phyloP scores from a whole-genome alignment of 2,888 invertebrate species.

The Erannis defoliaria region DNA sequence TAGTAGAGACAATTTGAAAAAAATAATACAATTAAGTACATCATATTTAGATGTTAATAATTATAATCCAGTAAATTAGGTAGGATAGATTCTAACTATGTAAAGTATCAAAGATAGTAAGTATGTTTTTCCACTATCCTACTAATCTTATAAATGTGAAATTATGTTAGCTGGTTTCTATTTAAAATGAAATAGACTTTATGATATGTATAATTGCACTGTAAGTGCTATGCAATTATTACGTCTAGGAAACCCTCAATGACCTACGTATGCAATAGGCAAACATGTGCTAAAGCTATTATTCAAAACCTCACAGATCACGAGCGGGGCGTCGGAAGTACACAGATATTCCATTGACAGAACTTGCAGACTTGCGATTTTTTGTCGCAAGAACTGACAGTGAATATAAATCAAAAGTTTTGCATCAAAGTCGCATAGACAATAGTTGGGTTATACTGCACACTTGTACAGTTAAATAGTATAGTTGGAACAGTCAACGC shows the following conservation, averaged over 20 bases:
- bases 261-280: conserved; percentile 31
- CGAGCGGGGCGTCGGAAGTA: conserved; percentile 73
- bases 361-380: conserved; percentile 7
- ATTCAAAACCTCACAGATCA: conserved; percentile 56
- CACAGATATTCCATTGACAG: conserved; percentile 64
- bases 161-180: too few relatives aligned
- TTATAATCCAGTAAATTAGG: too few relatives aligned
- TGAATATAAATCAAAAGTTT: not conserved
- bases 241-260: conserved; percentile 29
- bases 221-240: conserved; percentile 20
- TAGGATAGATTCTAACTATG: too few relatives aligned
- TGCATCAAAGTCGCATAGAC: not conserved
- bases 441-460: not conserved
- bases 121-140: too few relatives aligned
- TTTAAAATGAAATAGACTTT: not conserved
- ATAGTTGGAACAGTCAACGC: not conserved
- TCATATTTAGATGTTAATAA: too few relatives aligned
- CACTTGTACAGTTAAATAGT: not conserved
- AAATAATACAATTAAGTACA: too few relatives aligned
- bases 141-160: too few relatives aligned
- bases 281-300: conserved; percentile 37
- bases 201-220: conserved; percentile 8
- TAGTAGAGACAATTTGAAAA: too few relatives aligned
- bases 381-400: not conserved
- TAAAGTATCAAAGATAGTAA: too few relatives aligned